A percentile compares a stretch with the other conserved stretches of the same genome.
Evolutionary conservation across 2,113 vertebrate species (phyloP).

Genomic region (Montifringilla adamsi): DNA sequence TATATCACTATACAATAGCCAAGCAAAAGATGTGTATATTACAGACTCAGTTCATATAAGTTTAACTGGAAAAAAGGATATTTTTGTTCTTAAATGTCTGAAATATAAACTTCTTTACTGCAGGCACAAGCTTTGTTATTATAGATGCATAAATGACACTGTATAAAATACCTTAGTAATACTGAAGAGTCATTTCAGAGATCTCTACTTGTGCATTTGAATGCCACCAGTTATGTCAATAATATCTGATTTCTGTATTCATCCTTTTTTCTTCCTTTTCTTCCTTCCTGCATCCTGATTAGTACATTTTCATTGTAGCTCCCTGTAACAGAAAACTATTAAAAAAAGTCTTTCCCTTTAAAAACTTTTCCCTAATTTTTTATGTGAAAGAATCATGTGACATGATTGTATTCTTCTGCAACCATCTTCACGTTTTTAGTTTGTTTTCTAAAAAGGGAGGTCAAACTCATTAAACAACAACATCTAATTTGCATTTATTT

Average conservation of each 20-base stretch:
- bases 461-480: background rate
- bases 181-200: background rate
- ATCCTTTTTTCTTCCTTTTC: background rate
- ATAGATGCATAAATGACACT: background rate
- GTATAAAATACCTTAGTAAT: background rate
- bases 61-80: background rate
- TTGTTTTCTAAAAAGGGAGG: background rate
- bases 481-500: background rate
- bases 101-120: background rate
- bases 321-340: background rate
- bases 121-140: background rate
- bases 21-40: background rate
- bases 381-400: background rate
- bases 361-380: background rate
- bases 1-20: background rate
- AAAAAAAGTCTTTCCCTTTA: background rate
- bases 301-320: background rate
- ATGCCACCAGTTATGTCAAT: background rate
- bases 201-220: background rate
- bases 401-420: background rate
- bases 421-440: background rate
- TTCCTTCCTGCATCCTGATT: background rate
- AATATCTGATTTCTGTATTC: background rate
- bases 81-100: background rate
- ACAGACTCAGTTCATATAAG: background rate